Conservation (phyloP, 2,797 vertebrate species). For the Cephalopachus bancanus region DNA sequence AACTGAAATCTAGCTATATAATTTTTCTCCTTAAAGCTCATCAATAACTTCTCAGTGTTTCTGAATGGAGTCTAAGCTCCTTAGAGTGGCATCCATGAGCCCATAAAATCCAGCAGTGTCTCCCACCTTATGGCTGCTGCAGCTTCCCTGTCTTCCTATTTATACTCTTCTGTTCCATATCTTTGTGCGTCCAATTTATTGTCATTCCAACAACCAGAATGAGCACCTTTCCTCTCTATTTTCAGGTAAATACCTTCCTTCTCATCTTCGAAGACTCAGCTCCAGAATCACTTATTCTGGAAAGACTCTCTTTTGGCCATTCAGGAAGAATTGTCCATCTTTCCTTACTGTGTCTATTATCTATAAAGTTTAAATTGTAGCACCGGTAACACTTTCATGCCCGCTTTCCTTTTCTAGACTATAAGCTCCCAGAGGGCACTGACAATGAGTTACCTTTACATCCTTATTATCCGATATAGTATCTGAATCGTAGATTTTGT, state of each 20-base stretch:
- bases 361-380: background rate
- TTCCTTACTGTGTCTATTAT: background rate
- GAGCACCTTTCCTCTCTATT: background rate
- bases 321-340: background rate
- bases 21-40: background rate
- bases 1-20: background rate
- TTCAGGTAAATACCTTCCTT: background rate
- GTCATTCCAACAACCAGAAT: background rate
- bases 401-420: background rate
- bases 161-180: background rate
- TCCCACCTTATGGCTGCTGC: background rate
- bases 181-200: background rate
- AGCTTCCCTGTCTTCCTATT: background rate
- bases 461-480: background rate
- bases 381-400: background rate
- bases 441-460: background rate
- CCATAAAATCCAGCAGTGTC: background rate
- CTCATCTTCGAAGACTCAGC: background rate
- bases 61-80: background rate
- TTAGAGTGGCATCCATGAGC: background rate
- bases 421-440: background rate
- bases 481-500: background rate
- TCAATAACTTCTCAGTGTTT: background rate
- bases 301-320: background rate
- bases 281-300: background rate